Evolutionary conservation across 2,113 vertebrate species (phyloP).

Genomic region (Brachirus orientalis): DNA sequence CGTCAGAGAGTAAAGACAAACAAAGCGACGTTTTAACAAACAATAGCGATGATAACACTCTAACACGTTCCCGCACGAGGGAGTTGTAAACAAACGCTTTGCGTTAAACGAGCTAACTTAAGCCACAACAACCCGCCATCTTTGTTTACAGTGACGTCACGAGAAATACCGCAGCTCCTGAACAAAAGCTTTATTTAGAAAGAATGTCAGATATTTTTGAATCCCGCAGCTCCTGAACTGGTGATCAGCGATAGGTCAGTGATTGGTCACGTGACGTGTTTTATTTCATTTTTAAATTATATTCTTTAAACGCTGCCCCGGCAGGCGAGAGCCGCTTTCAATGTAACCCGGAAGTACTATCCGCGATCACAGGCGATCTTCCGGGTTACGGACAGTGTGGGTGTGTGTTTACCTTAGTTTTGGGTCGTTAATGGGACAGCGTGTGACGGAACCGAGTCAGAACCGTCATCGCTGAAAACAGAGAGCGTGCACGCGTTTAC

Average conservation of each 20-base stretch:
- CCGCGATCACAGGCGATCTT: not conserved
- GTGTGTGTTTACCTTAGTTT: not conserved
- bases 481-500: rapidly evolving
- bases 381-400: not conserved
- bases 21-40: not conserved
- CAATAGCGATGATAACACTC: no score
- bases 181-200: no score
- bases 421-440: not conserved
- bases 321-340: not conserved
- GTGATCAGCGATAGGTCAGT: no score
- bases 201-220: no score
- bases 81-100: not conserved
- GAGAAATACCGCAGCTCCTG: not conserved
- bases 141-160: constrained; percentile 51
- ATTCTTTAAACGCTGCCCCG: not conserved
- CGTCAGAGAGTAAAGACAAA: not conserved
- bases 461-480: rapidly evolving
- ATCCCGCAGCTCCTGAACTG: not conserved
- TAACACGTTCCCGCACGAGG: rapidly evolving
- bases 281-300: no score
- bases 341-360: not conserved
- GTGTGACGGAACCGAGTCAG: not conserved
- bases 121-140: constrained; percentile 21
- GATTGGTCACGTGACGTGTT: no score
- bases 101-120: not conserved